Base-by-base conservation (phyloP, 2,797 vertebrate species). In the Falco columbarius region DNA sequence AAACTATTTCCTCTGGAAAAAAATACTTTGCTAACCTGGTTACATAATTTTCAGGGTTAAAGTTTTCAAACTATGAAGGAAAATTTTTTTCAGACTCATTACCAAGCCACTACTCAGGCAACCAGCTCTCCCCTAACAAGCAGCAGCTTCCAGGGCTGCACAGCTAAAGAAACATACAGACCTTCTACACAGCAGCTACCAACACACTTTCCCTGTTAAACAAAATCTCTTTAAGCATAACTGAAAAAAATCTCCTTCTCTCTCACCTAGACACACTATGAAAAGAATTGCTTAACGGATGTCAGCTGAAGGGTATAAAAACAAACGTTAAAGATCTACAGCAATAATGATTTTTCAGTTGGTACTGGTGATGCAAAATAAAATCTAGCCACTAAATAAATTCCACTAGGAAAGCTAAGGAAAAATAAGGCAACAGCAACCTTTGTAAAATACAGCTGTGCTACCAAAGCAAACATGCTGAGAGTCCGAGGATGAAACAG, bases 181-280 rank as follows among this genome's bases (percentile, higher is more conserved):
- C 74, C 73, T 90, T 85, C 85, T 30, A 40, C 29, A 36, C 46
- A 90, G 89, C 85, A 95, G 92, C 92, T 91, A 79, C 86, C 0
- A 4, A 87, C 79, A 96, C 89, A 86, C 34, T 96, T 92, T 93
- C 74, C 71, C 71, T 55, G 61, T 90, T 95, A 94, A 92, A 95
- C 59, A 95, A 95, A 95, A 96, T 95, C 95, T 91, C 81, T 84
- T 96, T 92, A 96, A 92, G 83, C 5, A 8, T 87, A 95, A 90
- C 89, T 66, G 54, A 46, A 86, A 84, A 95, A 89, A 81, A 55
- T 56, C 20, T 54, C 56, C 70, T 89, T 74, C 70, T 68, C 59
- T 89, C 91, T 96, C 51, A 97, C 72, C 88, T 95, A 79, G 86
- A 73, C 36, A 81, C 66, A 47, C 23, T 88, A 38, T 59, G 89